Evolutionary conservation across 2,113 vertebrate genomes (phyloP).

Genomic region (Lophura nycthemera): DNA sequence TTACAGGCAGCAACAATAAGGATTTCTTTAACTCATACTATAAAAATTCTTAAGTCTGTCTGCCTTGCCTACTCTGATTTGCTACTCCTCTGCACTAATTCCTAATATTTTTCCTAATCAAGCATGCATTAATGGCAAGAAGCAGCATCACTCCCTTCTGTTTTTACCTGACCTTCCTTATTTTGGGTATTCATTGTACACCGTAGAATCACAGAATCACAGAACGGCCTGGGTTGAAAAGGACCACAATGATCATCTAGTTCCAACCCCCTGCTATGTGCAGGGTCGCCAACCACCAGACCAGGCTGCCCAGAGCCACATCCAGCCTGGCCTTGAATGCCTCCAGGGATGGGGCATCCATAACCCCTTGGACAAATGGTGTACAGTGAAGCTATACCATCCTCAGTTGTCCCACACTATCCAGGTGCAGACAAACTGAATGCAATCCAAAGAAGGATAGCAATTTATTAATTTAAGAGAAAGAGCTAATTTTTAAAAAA

Average conservation of each 20-base stretch:
- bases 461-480: background rate
- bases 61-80: background rate
- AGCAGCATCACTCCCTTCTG: background rate
- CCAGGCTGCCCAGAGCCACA: no score
- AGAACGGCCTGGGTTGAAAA: no score
- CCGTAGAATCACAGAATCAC: no score
- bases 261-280: no score
- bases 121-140: background rate
- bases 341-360: no score
- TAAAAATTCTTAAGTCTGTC: background rate
- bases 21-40: constrained; percentile 4
- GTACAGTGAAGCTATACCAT: background rate
- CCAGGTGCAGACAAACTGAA: background rate
- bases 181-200: background rate
- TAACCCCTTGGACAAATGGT: no score
- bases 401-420: background rate
- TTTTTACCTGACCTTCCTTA: background rate
- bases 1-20: constrained; percentile 23
- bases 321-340: no score
- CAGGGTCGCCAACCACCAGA: no score
- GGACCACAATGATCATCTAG: no score
- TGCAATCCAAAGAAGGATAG: background rate
- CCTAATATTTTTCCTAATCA: background rate
- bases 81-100: background rate
- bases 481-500: background rate